Conservation (phyloP, 2,113 vertebrate species). For the Pomatorhinus ruficollis region DNA sequence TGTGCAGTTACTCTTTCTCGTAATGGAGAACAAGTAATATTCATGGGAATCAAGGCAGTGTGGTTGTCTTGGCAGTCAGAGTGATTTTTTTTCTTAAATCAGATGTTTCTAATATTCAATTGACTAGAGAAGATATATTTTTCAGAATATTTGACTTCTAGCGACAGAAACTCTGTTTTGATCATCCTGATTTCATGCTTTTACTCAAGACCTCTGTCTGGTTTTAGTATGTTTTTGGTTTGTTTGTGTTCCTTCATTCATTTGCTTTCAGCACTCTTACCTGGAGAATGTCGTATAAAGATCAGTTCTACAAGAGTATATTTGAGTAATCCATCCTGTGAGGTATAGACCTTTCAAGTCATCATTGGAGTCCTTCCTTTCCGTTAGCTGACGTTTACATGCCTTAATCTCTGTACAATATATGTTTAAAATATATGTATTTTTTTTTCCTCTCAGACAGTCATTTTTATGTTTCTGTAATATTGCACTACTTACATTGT, state of each 20-base stretch:
- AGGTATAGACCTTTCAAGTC: background rate
- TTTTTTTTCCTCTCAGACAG: background rate
- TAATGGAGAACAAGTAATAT: background rate
- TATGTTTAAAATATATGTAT: background rate
- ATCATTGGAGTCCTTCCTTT: background rate
- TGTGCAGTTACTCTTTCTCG: background rate
- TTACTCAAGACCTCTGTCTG: background rate
- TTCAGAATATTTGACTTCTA: background rate
- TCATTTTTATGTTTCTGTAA: background rate
- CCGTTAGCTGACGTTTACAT: background rate
- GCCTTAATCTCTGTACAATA: background rate
- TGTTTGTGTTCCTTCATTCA: background rate
- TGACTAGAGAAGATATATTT: background rate
- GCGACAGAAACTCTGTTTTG: background rate
- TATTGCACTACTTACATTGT: background rate
- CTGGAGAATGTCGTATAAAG: background rate
- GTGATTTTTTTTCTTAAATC: background rate
- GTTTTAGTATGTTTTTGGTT: background rate
- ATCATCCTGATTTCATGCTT: background rate
- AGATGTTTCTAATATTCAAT: background rate
- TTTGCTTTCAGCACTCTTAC: background rate
- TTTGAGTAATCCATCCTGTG: background rate
- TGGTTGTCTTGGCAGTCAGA: background rate
- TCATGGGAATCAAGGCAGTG: background rate
- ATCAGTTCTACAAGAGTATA: background rate